Evolutionary conservation across 2,113 vertebrate species (phyloP).

Genomic region (Glaucomys volans): DNA sequence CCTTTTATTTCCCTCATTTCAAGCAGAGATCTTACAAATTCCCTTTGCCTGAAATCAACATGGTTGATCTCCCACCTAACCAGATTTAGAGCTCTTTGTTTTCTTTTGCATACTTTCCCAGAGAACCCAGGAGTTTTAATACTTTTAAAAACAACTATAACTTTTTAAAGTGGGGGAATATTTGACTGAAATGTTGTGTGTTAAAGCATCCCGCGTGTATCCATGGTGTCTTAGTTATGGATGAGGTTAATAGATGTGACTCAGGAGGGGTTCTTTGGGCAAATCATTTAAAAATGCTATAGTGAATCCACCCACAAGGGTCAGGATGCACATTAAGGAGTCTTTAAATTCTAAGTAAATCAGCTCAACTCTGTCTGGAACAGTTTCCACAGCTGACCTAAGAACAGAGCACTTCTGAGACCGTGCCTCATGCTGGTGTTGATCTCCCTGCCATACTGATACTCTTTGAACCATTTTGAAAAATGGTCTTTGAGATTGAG

Average conservation of each 20-base stretch:
- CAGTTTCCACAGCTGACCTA: neutral
- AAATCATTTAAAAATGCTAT: neutral
- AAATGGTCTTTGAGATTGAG: neutral
- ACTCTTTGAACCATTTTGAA: neutral
- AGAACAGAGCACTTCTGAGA: neutral
- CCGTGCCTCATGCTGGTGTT: neutral
- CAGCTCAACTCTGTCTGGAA: neutral
- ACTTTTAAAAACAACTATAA: slow-evolving; percentile 67
- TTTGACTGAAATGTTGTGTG: slow-evolving; percentile 14
- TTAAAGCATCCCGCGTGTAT: neutral
- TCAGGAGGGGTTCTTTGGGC: neutral
- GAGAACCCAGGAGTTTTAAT: slow-evolving; percentile 72
- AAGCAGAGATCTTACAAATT: slow-evolving; percentile 74
- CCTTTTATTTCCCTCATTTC: slow-evolving; percentile 29
- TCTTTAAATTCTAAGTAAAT: neutral
- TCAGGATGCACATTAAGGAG: neutral
- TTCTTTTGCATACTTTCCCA: slow-evolving; percentile 83
- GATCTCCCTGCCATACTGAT: accelerated
- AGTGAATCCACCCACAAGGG: neutral
- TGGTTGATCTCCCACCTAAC: slow-evolving; percentile 60
- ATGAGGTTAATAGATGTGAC: neutral
- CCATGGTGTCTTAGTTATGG: neutral
- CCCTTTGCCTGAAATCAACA: slow-evolving; percentile 72
- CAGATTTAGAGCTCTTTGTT: slow-evolving; percentile 75
- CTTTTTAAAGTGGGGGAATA: neutral